Percentiles rank a stretch among this genome's conserved stretches.
phyloP scores from a whole-genome alignment of 1,140 invertebrate genomes.

The Phortica variegata region DNA sequence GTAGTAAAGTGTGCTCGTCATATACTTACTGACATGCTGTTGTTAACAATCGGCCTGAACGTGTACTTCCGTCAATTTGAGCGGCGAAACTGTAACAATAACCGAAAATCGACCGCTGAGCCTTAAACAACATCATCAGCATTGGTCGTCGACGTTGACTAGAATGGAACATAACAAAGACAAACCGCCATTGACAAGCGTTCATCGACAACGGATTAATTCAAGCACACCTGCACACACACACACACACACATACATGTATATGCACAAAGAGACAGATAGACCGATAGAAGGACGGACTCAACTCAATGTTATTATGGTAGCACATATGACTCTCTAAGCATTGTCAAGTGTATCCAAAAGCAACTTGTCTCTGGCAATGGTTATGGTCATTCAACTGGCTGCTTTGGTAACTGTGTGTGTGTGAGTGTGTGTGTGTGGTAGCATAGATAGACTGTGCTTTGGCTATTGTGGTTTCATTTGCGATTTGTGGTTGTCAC shows the following conservation, averaged over 20 bases:
- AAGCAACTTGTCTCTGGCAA: too few relatives aligned
- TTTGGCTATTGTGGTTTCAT: conserved; percentile 27
- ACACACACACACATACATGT: conserved; percentile 41
- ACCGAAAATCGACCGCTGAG: conserved; percentile 33
- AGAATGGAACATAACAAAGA: conserved; percentile 48
- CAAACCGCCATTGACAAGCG: conserved; percentile 30
- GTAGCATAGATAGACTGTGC: conserved; percentile 24
- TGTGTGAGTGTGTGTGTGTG: conserved; percentile 5
- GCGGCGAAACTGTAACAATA: too few relatives aligned
- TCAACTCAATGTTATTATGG: too few relatives aligned
- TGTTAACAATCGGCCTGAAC: too few relatives aligned
- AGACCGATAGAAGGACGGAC: too few relatives aligned
- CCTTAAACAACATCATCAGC: conserved; percentile 19
- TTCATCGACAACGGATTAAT: conserved; percentile 9
- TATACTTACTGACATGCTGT: too few relatives aligned
- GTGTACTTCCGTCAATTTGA: too few relatives aligned
- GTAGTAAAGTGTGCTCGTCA: too few relatives aligned
- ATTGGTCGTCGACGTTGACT: conserved; percentile 30
- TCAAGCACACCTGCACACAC: conserved; percentile 25
- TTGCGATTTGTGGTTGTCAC: conserved; percentile 30
- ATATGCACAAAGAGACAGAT: conserved; percentile 33
- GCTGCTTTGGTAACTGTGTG: conserved; percentile 5
- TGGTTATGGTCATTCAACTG: conserved; percentile 15
- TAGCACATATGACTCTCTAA: too few relatives aligned
- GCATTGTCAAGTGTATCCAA: too few relatives aligned